Evolutionary conservation across 2,797 vertebrate species (phyloP), one percentile per base, ranked within the genome.

Genomic region (Carapus acus): DNA sequence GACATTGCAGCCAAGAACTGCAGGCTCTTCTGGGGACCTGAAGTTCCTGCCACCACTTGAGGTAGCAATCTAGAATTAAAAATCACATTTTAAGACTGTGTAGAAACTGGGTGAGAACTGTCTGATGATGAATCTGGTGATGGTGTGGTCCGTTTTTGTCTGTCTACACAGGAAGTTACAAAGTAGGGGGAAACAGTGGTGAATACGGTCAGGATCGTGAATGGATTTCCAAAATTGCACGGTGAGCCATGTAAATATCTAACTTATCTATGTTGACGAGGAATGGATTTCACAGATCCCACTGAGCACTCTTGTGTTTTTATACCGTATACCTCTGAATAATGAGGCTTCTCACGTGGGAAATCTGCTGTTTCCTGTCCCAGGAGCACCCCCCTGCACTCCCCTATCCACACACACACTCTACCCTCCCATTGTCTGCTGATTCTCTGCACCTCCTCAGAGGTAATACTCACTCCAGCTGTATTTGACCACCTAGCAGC

Each of bases 321-420:
- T 67, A 45, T 56, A 71, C 68, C 52, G 58, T 73, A 66, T 78
- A 74, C 67, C 73, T 67, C 52, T 70, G 70, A 69, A 74, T 74
- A 79, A 71, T 66, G 63, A 62, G 45, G 71, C 66, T 67, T 73
- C 67, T 63, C 80, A 80, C 69, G 23, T 64, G 80, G 82, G 70
- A 79, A 79, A 80, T 71, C 73, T 71, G 54, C 57, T 52, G 64
- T 73, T 84, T 84, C 82, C 77, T 80, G 74, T 80, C 79, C 71
- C 71, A 65, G 50, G 62, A 69, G 70, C 82, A 71, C 78, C 81
- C 70, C 73, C 55, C 81, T 81, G 73, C 73, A 78, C 67, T 73
- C 61, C 54, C 54, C 43, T 69, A n/a, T n/a, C n/a, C n/a, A n/a
- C n/a, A n/a, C n/a, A n/a, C n/a, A n/a, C n/a, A n/a, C n/a, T n/a